Evolutionary conservation across 2,797 vertebrate genomes (phyloP).

Genomic region (Gobio occitaniae): DNA sequence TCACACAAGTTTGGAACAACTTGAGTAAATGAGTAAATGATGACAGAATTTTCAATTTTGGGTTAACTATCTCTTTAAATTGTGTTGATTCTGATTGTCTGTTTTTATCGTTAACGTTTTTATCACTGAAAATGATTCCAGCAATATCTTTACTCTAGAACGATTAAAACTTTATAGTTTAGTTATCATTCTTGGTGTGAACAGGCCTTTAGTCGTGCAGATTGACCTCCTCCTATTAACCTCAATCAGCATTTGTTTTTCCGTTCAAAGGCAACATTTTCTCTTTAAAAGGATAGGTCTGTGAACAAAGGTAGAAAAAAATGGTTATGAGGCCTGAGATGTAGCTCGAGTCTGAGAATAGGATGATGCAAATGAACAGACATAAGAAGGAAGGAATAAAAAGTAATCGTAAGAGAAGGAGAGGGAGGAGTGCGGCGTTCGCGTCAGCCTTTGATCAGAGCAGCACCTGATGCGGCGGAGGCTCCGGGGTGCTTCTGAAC

Average conservation of each 20-base stretch:
- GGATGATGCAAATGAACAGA: conserved; percentile 43
- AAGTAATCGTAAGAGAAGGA: conserved; percentile 18
- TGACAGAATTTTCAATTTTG: too few relatives aligned
- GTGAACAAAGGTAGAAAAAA: background rate
- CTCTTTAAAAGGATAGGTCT: conserved; percentile 9
- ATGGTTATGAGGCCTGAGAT: conserved; percentile 22
- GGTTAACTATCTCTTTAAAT: too few relatives aligned
- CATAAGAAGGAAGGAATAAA: conserved; percentile 35
- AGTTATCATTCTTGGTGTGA: background rate
- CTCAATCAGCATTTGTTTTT: conserved; percentile 12
- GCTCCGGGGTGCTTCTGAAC: conserved; percentile 20
- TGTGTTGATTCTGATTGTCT: background rate
- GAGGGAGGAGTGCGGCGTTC: conserved; percentile 31
- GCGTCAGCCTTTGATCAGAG: conserved; percentile 53
- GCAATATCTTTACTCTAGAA: background rate
- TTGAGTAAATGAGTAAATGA: too few relatives aligned
- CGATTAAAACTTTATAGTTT: background rate
- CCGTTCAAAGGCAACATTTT: conserved; percentile 8
- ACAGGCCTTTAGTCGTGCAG: background rate
- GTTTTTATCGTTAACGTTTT: background rate
- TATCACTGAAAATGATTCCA: too few relatives aligned
- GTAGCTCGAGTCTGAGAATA: conserved; percentile 2
- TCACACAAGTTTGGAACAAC: too few relatives aligned
- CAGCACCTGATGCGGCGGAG: conserved; percentile 45
- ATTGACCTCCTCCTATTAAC: conserved; percentile 31